Evolutionary conservation across 1,140 invertebrate genomes (phyloP), one percentile per base, ranked within the genome.

Genomic region (Berghia stephanieae): DNA sequence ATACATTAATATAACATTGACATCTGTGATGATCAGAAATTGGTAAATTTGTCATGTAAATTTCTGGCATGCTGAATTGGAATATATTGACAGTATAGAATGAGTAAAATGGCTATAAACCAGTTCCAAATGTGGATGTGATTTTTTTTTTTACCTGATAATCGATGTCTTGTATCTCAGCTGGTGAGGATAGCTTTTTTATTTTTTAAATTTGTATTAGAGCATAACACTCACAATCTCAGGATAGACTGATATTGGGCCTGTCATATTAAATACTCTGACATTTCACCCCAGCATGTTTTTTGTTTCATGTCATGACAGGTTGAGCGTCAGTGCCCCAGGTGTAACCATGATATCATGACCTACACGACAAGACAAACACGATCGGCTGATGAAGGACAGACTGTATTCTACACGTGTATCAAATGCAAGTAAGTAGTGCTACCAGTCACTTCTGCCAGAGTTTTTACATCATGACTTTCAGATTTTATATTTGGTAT

Each of bases 331-430:
- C 93, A 93, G 85, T 99, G 98, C 89, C 92, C 93, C 1, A 94
- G 95, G 83, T 99, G 98, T 92, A 93, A 93, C 42, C 93, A 97
- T 90, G 93, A 96, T 67, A 94, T 93, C 87, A 98, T 99, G 95
- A 95, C 94, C 0, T 99, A 98, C 90, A 94, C 95, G 16, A 98
- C 97, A 0, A 89, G 97, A 60, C 98, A 99, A 88, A 92, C 98
- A 1, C 91, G 98, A 85, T 98, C 96, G 6, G 97, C 97, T 46
- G 98, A 99, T 93, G 98, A 99, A 94, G 98, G 98, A 0, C 98
- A 99, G 90, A 99, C 98, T 18, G 96, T 99, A 4, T 99, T 99
- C 90, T 99, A 97, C 82, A 97, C 96, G 3, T 99, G 98, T 91
- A 93, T 94, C 31, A 94, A 95, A 85, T 99, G 98, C 95, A 84